Conservation (phyloP, 2,113 vertebrate species). For the Austrofundulus limnaeus region DNA sequence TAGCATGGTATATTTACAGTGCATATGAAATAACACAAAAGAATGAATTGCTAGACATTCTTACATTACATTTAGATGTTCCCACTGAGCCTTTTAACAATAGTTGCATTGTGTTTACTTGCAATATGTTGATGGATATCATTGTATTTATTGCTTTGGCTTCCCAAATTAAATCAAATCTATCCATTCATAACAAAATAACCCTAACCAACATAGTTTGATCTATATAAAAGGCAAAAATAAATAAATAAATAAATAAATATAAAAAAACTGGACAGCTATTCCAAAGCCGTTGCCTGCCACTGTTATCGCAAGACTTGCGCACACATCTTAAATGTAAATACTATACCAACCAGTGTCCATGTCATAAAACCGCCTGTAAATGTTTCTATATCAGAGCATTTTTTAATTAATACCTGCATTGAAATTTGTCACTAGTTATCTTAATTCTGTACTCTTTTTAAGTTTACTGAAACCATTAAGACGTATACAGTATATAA, state of each 20-base stretch:
- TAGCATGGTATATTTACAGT: background rate
- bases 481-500: no score
- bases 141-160: background rate
- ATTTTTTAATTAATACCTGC: no score
- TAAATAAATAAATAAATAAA: no score
- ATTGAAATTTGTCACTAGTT: no score
- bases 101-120: background rate
- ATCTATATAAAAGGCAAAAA: fast-evolving
- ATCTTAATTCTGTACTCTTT: no score
- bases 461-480: no score
- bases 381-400: background rate
- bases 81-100: background rate
- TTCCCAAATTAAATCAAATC: no score
- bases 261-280: no score
- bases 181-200: background rate
- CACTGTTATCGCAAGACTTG: background rate
- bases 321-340: no score
- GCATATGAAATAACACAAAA: background rate
- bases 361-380: background rate
- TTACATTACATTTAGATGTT: background rate
- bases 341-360: background rate
- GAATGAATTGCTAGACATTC: background rate
- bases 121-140: background rate
- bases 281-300: background rate
- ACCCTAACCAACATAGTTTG: background rate